Conservation (phyloP, 2,113 vertebrate genomes). For the Entomyzon cyanotis region DNA sequence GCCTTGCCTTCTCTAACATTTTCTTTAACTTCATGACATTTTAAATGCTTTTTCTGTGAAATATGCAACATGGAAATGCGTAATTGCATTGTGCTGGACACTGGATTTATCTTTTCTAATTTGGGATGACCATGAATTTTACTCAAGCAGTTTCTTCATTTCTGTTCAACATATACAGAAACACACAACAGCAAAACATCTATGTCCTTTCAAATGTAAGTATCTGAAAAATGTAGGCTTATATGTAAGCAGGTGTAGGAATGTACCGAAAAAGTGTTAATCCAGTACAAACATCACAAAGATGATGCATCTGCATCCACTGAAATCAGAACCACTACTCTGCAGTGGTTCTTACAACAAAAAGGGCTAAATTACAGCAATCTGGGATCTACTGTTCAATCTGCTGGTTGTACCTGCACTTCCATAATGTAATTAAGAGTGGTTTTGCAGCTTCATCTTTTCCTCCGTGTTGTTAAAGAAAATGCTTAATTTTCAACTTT, state of each 20-base stretch:
- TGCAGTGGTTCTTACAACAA: not conserved
- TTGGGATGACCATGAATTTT: not conserved
- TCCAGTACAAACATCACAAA: not conserved
- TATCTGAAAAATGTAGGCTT: not conserved
- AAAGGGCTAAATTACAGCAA: conserved; percentile 1
- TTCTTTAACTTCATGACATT: not conserved
- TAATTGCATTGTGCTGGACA: not conserved
- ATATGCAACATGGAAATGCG: not conserved
- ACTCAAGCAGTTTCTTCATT: not conserved
- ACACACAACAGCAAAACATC: not conserved
- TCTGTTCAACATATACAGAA: not conserved
- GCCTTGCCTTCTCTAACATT: not conserved
- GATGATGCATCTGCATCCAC: not conserved
- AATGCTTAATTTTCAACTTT: not conserved
- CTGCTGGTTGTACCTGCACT: not conserved
- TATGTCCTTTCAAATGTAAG: not conserved
- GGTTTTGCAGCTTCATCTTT: not conserved
- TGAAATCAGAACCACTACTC: not conserved
- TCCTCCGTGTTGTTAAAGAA: not conserved
- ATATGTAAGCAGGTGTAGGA: not conserved
- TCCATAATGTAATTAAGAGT: not conserved
- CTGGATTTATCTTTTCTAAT: not conserved
- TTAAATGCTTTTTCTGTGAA: not conserved
- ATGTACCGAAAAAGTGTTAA: not conserved
- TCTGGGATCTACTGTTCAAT: not conserved